Base-by-base conservation (phyloP, 2,888 invertebrate species). In the Tiliacea aurago region DNA sequence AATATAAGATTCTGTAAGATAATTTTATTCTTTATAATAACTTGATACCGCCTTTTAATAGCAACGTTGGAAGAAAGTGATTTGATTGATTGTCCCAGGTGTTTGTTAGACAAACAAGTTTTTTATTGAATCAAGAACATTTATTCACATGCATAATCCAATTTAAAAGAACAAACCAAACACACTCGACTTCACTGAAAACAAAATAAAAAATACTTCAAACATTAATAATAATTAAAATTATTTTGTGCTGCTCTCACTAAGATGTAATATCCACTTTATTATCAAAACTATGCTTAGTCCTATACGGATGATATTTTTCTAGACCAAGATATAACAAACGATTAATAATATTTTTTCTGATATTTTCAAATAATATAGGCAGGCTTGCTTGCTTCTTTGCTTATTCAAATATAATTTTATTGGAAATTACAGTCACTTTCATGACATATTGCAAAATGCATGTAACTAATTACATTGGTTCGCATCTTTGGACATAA, bases 71-170 rank as follows among this genome's bases (percentile, higher is more conserved):
- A 62, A 79, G 33, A 43, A 73, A 76, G 33, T 76, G 73, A 49
- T 47, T n/a, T 18, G 20, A 41, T 56, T 20, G 49, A 18, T 56
- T 56, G 55, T 51, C 33, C 18, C 70, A 77, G 86, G 87, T 74
- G 76, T 86, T 77, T 83, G 72, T 75, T 68, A 91, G 85, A 89
- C 83, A 90, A 92, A 92, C 88, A 78, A 90, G 77, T 80, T 81
- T 62, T 87, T 83, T 89, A 88, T 90, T 90, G 88, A 94, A 93
- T 93, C 91, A 91, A 95, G 94, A 95, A 96, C 95, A 95, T 96
- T 96, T 96, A 96, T 95, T 96, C 95, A 95, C 95, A 95, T 94
- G 94, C 94, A 94, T 92, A 92, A 92, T 93, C 90, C 94, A 93
- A 92, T 92, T 92, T 87, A 88, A 91, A 93, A 93, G 90, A 93